These are phyloP conservation scores for Timema cristinae DNA, from an alignment of 2,888 invertebrate genomes.

Conservation along the genomic window DNA sequence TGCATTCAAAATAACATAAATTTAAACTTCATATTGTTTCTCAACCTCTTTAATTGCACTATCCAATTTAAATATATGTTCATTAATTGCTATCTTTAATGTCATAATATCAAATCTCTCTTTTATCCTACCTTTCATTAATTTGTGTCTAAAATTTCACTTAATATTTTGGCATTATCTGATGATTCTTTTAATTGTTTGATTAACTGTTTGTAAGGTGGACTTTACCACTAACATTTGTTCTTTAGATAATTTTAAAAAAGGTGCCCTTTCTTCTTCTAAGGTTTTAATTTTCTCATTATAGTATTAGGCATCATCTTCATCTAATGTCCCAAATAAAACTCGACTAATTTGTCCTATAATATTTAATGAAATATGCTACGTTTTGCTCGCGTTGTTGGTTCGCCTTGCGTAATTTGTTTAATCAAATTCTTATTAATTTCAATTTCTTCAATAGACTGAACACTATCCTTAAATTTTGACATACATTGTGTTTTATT, in stretches of 20 bases:
- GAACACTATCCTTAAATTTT: not conserved
- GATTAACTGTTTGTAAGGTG: not conserved
- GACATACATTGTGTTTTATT: not conserved
- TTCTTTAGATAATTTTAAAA: not conserved
- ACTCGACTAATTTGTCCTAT: not conserved
- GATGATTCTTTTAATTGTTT: not conserved
- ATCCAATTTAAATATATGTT: not conserved
- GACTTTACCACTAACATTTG: not conserved
- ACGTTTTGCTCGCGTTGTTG: not conserved
- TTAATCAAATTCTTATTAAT: not conserved
- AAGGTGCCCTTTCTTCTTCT: not conserved
- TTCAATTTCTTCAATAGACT: not conserved
- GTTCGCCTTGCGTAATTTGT: not conserved
- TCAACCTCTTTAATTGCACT: not conserved
- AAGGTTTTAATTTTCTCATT: not conserved
- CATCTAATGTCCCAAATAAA: not conserved
- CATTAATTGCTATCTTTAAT: not conserved
- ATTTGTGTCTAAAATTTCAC: not conserved
- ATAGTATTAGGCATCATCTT: not conserved
- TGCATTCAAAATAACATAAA: not conserved
- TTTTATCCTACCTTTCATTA: not conserved
- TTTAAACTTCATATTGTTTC: not conserved
- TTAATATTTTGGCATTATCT: not conserved
- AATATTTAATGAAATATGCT: constrained; percentile 6
- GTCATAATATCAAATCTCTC: not conserved